Evolutionary conservation across 2,888 invertebrate species (phyloP).

Genomic region (Caenorhabditis afra): DNA sequence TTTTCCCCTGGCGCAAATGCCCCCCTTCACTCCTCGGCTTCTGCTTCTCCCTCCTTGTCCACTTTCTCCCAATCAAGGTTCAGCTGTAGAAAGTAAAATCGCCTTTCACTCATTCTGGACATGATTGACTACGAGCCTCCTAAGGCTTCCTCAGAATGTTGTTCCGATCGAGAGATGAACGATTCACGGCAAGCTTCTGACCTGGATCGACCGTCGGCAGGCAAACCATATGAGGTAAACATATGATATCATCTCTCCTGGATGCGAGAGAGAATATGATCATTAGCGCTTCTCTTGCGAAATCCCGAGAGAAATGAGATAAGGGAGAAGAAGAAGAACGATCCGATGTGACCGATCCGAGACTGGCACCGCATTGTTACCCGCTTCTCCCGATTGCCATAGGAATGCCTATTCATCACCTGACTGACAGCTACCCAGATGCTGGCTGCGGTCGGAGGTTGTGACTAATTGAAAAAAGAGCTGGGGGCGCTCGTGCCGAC

Average conservation of each 20-base stretch:
- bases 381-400: conserved; percentile 39
- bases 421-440: conserved; percentile 50
- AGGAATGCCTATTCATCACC: conserved; percentile 54
- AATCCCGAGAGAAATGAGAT: conserved; percentile 19
- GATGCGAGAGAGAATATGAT: conserved; percentile 18
- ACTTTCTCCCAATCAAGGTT: conserved; percentile 58
- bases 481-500: not conserved
- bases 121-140: conserved; percentile 44
- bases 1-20: conserved; percentile 54
- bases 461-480: conserved; percentile 49
- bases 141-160: conserved; percentile 1
- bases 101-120: conserved; percentile 54
- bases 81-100: conserved; percentile 53
- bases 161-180: not conserved
- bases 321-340: conserved; percentile 3
- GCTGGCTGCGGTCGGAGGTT: conserved; percentile 22
- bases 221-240: conserved; percentile 21
- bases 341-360: conserved; percentile 21
- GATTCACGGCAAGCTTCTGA: conserved; percentile 24
- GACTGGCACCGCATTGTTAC: conserved; percentile 45
- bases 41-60: conserved; percentile 31
- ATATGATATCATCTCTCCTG: conserved; percentile 51
- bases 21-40: conserved; percentile 27
- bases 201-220: conserved; percentile 7
- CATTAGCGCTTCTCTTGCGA: conserved; percentile 28